Evolutionary conservation across 2,888 invertebrate genomes (phyloP).

Genomic region (Macaria liturata): DNA sequence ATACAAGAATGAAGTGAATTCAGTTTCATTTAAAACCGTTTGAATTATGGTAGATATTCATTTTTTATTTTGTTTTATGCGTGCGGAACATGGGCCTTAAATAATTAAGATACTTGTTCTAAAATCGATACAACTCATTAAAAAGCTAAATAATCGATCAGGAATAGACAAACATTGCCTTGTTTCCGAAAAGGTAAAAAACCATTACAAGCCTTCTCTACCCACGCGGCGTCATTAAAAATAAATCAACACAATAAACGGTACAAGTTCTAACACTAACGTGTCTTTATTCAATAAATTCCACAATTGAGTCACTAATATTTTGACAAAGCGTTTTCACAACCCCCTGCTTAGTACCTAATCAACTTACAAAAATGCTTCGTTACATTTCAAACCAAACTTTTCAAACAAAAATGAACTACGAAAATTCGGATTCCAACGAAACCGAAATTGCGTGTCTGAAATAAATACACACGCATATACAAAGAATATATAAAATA

Average conservation of each 20-base stretch:
- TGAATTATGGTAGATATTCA: too few relatives aligned
- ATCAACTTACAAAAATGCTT: conserved; percentile 18
- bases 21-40: too few relatives aligned
- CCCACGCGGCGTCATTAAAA: conserved; percentile 40
- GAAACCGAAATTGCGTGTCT: conserved; percentile 74
- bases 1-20: too few relatives aligned
- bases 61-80: too few relatives aligned
- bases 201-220: conserved; percentile 13
- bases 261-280: conserved; percentile 45
- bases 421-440: conserved; percentile 62
- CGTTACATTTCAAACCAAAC: conserved; percentile 39
- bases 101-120: too few relatives aligned
- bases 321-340: too few relatives aligned
- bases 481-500: conserved; percentile 54
- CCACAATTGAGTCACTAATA: conserved; percentile 56
- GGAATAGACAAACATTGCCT: conserved; percentile 6
- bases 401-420: conserved; percentile 47
- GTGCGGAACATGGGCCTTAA: too few relatives aligned
- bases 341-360: too few relatives aligned
- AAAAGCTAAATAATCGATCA: conserved; percentile 1
- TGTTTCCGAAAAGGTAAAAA: conserved; percentile 12
- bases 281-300: conserved; percentile 62
- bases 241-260: conserved; percentile 45
- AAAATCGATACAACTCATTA: neutral
- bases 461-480: conserved; percentile 68